Evolutionary conservation across 2,113 vertebrate species (phyloP).

Genomic region (Tretioscincus oriximinensis): DNA sequence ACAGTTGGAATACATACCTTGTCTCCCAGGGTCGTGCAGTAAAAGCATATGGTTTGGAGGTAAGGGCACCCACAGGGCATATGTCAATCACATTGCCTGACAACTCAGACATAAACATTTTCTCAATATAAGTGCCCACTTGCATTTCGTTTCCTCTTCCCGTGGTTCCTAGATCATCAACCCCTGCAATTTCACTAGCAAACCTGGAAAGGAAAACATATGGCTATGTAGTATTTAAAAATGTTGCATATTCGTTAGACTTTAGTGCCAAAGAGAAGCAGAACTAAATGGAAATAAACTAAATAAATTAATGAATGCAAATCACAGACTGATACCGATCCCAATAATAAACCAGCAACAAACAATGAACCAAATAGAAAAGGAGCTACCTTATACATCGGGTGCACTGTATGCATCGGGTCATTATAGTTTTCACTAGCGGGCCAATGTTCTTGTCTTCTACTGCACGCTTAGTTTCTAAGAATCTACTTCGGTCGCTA

Average conservation of each 20-base stretch:
- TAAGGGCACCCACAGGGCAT: slow-evolving; percentile 95
- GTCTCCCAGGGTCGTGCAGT: slow-evolving; percentile 97
- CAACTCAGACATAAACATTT: slow-evolving; percentile 98
- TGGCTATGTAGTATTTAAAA: background rate
- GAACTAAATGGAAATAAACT: background rate
- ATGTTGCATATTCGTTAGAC: background rate
- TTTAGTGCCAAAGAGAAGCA: background rate
- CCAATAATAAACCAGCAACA: background rate
- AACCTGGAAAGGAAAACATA: slow-evolving; percentile 77
- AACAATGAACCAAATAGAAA: background rate
- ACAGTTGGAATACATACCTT: slow-evolving; percentile 72
- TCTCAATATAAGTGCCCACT: slow-evolving; percentile 96
- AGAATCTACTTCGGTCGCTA: slow-evolving; percentile 92
- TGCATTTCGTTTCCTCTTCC: slow-evolving; percentile 96
- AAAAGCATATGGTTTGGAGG: slow-evolving; percentile 97
- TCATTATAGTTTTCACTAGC: slow-evolving; percentile 98
- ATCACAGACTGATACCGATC: background rate
- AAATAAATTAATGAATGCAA: background rate
- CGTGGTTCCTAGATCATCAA: slow-evolving; percentile 96
- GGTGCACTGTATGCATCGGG: slow-evolving; percentile 97
- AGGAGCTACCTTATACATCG: slow-evolving; percentile 90
- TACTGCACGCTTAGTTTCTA: slow-evolving; percentile 91
- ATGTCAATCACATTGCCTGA: slow-evolving; percentile 96
- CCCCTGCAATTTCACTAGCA: slow-evolving; percentile 95
- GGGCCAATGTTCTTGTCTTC: slow-evolving; percentile 99